Evolutionary conservation across 2,797 vertebrate genomes (phyloP).

Genomic region (Microctenopoma steveboyesi): DNA sequence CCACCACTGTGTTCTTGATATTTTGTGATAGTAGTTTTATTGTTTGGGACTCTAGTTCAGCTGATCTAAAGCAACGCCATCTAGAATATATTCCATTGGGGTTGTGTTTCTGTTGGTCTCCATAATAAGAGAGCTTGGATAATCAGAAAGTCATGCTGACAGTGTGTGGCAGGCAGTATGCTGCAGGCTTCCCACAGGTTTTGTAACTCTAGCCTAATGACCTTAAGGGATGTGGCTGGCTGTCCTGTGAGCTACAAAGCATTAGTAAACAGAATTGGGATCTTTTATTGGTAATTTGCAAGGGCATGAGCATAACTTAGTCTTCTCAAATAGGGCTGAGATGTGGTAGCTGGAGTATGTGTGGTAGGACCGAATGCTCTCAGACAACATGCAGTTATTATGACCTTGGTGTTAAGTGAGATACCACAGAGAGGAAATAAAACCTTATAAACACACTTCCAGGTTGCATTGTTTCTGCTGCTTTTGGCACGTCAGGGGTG

Average conservation of each 20-base stretch:
- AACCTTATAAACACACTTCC: conserved; percentile 68
- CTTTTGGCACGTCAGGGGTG: conserved; percentile 45
- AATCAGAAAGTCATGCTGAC: conserved; percentile 79
- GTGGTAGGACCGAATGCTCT: conserved; percentile 38
- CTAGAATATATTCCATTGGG: conserved; percentile 46
- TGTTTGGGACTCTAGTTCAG: conserved; percentile 29
- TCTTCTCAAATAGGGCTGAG: conserved; percentile 11
- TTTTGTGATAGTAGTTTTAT: conserved; percentile 41
- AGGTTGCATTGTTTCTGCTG: conserved; percentile 64
- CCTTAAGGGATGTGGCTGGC: conserved; percentile 75
- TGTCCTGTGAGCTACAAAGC: conserved; percentile 65
- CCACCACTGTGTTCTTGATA: conserved; percentile 12
- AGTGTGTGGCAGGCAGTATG: conserved; percentile 72
- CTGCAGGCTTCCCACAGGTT: conserved; percentile 74
- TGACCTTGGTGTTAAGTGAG: conserved; percentile 67
- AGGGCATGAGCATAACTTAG: conserved; percentile 21
- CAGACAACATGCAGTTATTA: conserved; percentile 48
- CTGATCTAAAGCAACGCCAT: conserved; percentile 50
- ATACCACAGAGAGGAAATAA: conserved; percentile 68
- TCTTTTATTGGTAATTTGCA: conserved; percentile 58
- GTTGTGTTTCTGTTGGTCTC: conserved; percentile 60
- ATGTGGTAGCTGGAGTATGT: conserved; percentile 33
- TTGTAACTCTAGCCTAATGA: conserved; percentile 78
- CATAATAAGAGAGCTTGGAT: conserved; percentile 72
- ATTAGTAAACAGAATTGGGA: conserved; percentile 47